A percentile compares a stretch with the other conserved stretches of the same genome.
Conservation (phyloP, 2,113 vertebrate genomes). For the Larimichthys crocea region DNA sequence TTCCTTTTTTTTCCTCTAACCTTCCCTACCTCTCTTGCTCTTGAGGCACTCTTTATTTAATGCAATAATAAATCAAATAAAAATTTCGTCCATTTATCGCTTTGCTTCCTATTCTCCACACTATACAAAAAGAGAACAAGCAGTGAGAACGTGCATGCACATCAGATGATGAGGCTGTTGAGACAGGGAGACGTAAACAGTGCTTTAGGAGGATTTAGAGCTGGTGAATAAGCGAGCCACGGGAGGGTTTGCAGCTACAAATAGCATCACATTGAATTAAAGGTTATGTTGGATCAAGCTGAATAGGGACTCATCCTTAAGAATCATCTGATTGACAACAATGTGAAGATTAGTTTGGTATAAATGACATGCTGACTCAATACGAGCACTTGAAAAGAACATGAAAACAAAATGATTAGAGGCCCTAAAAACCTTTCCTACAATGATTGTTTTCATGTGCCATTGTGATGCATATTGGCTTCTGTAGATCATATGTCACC, state of each 20-base stretch:
- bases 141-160: conserved; percentile 18
- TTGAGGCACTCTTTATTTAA: conserved; percentile 24
- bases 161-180: conserved; percentile 44
- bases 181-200: conserved; percentile 25
- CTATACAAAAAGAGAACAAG: conserved; percentile 20
- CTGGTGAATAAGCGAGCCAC: conserved; percentile 35
- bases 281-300: conserved; percentile 33
- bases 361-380: not conserved
- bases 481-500: not conserved
- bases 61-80: conserved; percentile 40
- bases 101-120: conserved; percentile 5
- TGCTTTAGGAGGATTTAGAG: conserved; percentile 39
- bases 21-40: not conserved
- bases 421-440: not conserved
- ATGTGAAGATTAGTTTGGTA: conserved; percentile 8
- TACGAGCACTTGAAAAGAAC: not conserved
- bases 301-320: not conserved
- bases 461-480: not conserved
- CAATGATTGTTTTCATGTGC: not conserved
- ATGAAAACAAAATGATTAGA: not conserved
- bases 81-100: conserved; percentile 30
- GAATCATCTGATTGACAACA: not conserved
- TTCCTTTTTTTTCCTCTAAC: not conserved
- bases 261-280: conserved; percentile 27
- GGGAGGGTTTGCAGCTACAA: conserved; percentile 10